phyloP scores from a whole-genome alignment of 2,113 vertebrate species.

The Lanius ludovicianus region DNA sequence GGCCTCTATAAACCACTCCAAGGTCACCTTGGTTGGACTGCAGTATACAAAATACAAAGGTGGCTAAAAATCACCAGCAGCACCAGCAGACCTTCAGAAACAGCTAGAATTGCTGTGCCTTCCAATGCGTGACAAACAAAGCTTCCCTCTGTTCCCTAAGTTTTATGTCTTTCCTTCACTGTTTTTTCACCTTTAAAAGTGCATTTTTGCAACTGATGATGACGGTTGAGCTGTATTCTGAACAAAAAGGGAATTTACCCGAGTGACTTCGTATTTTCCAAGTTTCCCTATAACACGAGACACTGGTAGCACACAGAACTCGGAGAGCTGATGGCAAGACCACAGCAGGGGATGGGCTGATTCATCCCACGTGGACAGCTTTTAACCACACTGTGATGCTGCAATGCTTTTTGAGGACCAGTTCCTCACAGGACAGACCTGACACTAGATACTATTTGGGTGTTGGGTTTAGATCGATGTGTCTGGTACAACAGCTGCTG shows the following conservation, averaged over 20 bases:
- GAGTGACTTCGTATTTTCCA: neutral
- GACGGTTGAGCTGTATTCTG: slow-evolving; percentile 11
- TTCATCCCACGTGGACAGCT: neutral
- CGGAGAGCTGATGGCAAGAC: neutral
- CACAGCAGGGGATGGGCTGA: slow-evolving; percentile 26
- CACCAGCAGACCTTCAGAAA: slow-evolving; percentile 7
- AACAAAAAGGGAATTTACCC: slow-evolving; percentile 1
- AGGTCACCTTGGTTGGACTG: slow-evolving; percentile 26
- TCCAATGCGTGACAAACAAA: neutral
- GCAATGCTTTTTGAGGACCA: slow-evolving; percentile 3
- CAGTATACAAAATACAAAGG: slow-evolving; percentile 2
- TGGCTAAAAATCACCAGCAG: neutral
- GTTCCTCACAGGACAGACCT: neutral
- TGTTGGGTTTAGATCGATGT: neutral
- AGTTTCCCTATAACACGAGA: neutral
- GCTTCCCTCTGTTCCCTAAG: neutral
- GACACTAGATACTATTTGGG: neutral
- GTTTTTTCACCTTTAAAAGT: slow-evolving; percentile 66
- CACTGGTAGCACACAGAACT: slow-evolving; percentile 27
- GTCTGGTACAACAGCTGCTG: slow-evolving; percentile 7
- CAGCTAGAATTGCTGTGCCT: neutral
- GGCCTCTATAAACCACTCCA: slow-evolving; percentile 46
- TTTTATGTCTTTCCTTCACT: slow-evolving; percentile 28
- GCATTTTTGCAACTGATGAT: slow-evolving; percentile 53
- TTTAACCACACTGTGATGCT: neutral